Base-by-base conservation (phyloP, 2,888 invertebrate genomes). In the Dryocosmus kuriphilus region DNA sequence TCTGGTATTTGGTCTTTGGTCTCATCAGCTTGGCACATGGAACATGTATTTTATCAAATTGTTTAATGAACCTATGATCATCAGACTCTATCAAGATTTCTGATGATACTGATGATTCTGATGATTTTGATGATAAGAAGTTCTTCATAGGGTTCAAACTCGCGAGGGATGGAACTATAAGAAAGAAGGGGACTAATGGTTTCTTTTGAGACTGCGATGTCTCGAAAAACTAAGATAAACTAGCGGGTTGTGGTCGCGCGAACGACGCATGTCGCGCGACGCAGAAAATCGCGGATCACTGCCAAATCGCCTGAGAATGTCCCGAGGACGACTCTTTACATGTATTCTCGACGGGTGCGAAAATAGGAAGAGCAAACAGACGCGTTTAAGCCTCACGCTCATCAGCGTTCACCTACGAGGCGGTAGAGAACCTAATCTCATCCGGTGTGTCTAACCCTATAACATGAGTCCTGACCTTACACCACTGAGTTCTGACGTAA, bases 271-370 rank as follows among this genome's bases (percentile, higher is more conserved):
- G n/a, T 32, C 51, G 71, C 71, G 51, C 82, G 82, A 81, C 83
- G 81, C 81, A 83, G 81, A 81, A 83, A 81, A 81, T 80, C 79
- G 77, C 81, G 83, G 81, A 82, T 55, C 80, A 78, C 46, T 82
- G 82, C 82, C 82, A 82, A 82, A 81, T 79, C 65, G 60, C 32
- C 30, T 79, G 80, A 76, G 76, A 71, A 80, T 76, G 82, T 78
- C 75, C 75, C 77, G 77, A 77, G 78, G 80, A 73, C 77, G 77
- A 76, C 57, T 65, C 65, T 63, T 62, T 62, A 62, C 55, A 51
- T 73, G 51, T 46, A 60, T 60, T 74, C 30, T 27, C 62, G 27
- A 60, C 41, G 30, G 16, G 75, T 62, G 77, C 73, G 77, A 57
- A 77, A 74, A 77, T 77, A 77, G 73, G 77, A 77, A 77, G 74